Evolutionary conservation across 2,888 invertebrate species (phyloP).

Genomic region (Bombyx huttoni): DNA sequence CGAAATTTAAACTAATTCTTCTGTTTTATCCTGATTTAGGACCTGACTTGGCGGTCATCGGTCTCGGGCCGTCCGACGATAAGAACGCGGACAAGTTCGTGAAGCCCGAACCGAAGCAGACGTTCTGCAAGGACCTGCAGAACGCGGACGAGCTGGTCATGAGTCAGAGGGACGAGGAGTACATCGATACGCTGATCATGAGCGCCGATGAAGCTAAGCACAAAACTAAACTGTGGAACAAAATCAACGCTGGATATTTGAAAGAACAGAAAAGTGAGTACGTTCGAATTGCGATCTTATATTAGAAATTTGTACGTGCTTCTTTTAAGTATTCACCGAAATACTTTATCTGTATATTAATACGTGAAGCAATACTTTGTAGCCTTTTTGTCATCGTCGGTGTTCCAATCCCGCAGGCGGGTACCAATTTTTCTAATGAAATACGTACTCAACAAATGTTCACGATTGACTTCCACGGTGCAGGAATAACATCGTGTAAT

Average conservation of each 20-base stretch:
- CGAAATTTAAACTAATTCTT: not conserved
- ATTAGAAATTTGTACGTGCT: too few species aligned
- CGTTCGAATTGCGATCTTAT: too few species aligned
- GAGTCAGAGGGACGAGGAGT: constrained; percentile 88
- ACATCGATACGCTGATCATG: constrained; percentile 88
- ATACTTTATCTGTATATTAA: too few species aligned
- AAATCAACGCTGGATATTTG: constrained; percentile 89
- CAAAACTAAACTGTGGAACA: constrained; percentile 91
- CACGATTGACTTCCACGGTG: too few species aligned
- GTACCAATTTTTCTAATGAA: too few species aligned
- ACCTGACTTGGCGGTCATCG: constrained; percentile 85
- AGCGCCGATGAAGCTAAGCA: constrained; percentile 81
- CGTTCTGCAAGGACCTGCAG: constrained; percentile 37
- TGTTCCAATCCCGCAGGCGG: too few species aligned
- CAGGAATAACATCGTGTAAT: too few species aligned
- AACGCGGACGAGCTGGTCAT: constrained; percentile 74
- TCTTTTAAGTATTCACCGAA: too few species aligned
- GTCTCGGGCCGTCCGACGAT: constrained; percentile 67
- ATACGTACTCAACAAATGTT: too few species aligned
- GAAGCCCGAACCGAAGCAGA: constrained; percentile 43
- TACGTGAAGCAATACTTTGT: too few species aligned
- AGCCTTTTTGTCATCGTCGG: too few species aligned
- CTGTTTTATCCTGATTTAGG: constrained; percentile 39
- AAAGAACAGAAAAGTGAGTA: constrained; percentile 82
- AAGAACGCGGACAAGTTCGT: constrained; percentile 36